phyloP scores from a whole-genome alignment of 2,888 invertebrate genomes.

The Scaptomyza tumidula region DNA sequence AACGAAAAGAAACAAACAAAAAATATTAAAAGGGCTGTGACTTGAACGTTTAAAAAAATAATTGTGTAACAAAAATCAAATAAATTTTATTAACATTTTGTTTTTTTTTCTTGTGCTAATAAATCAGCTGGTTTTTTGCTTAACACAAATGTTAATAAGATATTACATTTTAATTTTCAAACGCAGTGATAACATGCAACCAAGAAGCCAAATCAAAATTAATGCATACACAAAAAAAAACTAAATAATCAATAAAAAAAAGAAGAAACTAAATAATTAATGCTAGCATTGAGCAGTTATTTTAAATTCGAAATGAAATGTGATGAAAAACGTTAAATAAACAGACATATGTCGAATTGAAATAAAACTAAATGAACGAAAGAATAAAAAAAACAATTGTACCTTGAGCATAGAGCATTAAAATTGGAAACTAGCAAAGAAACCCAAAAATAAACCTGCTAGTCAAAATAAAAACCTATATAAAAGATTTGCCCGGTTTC shows the following conservation, averaged over 20 bases:
- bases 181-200: slow-evolving; percentile 73
- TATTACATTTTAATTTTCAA: slow-evolving; percentile 55
- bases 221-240: slow-evolving; percentile 56
- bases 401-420: slow-evolving; percentile 71
- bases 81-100: slow-evolving; percentile 20
- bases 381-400: slow-evolving; percentile 64
- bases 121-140: slow-evolving; percentile 23
- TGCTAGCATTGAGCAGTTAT: slow-evolving; percentile 54
- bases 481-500: slow-evolving; percentile 68
- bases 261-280: slow-evolving; percentile 39
- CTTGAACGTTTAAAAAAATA: slow-evolving; percentile 68
- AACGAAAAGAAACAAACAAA: slow-evolving; percentile 24
- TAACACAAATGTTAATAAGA: slow-evolving; percentile 25
- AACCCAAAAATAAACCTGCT: slow-evolving; percentile 40
- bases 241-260: slow-evolving; percentile 37
- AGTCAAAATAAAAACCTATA: slow-evolving; percentile 36
- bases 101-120: slow-evolving; percentile 16
- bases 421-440: slow-evolving; percentile 64
- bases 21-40: slow-evolving; percentile 71
- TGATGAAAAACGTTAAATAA: slow-evolving; percentile 63
- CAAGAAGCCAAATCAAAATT: slow-evolving; percentile 79
- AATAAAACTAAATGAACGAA: slow-evolving; percentile 38
- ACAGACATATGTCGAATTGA: slow-evolving; percentile 64
- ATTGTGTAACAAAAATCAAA: slow-evolving; percentile 67
- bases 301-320: slow-evolving; percentile 69